Evolutionary conservation across 2,888 invertebrate species (phyloP).

Genomic region (Nomada goodeniana): DNA sequence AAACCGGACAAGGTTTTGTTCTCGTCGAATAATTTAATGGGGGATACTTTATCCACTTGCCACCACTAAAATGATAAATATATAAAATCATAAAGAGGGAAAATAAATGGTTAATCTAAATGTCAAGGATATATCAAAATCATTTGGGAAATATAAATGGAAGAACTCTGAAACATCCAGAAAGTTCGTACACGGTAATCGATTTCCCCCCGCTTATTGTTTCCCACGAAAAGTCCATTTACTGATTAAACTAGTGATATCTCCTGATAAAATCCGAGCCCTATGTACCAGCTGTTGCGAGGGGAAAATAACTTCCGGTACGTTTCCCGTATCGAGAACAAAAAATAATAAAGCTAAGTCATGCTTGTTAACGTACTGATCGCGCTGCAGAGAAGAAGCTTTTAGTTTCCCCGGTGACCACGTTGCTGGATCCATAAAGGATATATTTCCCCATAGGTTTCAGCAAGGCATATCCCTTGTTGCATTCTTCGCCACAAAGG

Average conservation of each 20-base stretch:
- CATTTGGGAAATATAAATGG: background rate
- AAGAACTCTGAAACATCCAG: no score
- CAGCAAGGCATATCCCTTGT: slow-evolving; percentile 92
- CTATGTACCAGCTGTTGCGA: background rate
- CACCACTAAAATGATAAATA: slow-evolving; percentile 89
- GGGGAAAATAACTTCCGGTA: background rate
- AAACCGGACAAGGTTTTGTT: slow-evolving; percentile 94
- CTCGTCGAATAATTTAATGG: slow-evolving; percentile 94
- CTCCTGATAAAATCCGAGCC: background rate
- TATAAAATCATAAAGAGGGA: background rate
- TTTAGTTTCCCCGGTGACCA: slow-evolving; percentile 95
- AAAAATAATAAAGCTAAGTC: slow-evolving; percentile 30
- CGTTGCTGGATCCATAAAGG: slow-evolving; percentile 94
- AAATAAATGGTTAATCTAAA: background rate
- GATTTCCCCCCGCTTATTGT: background rate
- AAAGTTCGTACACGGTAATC: background rate
- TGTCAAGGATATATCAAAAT: background rate
- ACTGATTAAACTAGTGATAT: background rate
- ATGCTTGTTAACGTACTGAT: slow-evolving; percentile 87
- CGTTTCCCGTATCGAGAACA: background rate
- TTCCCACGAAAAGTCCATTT: background rate
- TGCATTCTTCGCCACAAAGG: slow-evolving; percentile 95
- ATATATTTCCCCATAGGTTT: slow-evolving; percentile 96
- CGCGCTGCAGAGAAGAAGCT: slow-evolving; percentile 96
- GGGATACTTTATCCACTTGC: slow-evolving; percentile 96